Conservation (phyloP, 2,888 invertebrate species). For the Oxycera nigricornis region DNA sequence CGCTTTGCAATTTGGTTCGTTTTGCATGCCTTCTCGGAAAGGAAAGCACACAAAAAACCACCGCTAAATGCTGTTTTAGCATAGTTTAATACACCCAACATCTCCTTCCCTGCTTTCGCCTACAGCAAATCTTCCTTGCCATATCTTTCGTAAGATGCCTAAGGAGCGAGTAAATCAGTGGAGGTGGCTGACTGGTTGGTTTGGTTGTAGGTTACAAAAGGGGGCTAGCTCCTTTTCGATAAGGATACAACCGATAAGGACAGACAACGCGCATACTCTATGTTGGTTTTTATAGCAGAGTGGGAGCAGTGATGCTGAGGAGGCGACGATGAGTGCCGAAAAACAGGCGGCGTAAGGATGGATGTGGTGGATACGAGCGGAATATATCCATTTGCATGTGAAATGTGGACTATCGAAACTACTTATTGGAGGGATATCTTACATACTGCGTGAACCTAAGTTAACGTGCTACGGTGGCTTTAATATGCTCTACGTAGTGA, state of each 20-base stretch:
- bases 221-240: slow-evolving; percentile 10
- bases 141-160: slow-evolving; percentile 8
- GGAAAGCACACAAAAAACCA: slow-evolving; percentile 15
- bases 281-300: neutral
- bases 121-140: neutral
- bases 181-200: neutral
- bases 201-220: slow-evolving; percentile 12
- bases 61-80: slow-evolving; percentile 33
- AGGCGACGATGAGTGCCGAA: slow-evolving; percentile 18
- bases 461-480: too few species aligned
- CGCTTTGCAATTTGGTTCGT: slow-evolving; percentile 14
- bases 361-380: neutral
- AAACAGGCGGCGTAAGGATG: neutral
- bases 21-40: slow-evolving; percentile 9
- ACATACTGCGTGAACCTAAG: neutral
- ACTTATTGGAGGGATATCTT: slow-evolving; percentile 18
- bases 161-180: slow-evolving; percentile 13
- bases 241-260: slow-evolving; percentile 15
- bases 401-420: neutral
- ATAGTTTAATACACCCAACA: slow-evolving; percentile 29
- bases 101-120: slow-evolving; percentile 6
- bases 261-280: slow-evolving; percentile 19
- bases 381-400: neutral
- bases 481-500: too few species aligned
- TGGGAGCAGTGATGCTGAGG: neutral